phyloP scores from a whole-genome alignment of 1,140 invertebrate species.

The Orussus abietinus region DNA sequence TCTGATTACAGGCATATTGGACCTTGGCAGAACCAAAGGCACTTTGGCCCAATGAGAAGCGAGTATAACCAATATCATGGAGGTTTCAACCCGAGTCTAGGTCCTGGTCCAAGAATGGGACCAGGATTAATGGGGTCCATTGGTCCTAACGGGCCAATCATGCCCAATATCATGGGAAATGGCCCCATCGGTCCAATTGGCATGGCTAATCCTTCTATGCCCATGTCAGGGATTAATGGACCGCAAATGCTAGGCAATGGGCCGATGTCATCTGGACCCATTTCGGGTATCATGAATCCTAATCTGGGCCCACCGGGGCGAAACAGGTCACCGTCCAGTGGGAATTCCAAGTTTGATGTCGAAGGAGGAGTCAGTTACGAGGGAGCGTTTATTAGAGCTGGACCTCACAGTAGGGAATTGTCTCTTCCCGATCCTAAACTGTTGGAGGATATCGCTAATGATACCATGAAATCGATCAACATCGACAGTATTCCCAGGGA shows the following conservation, averaged over 20 bases:
- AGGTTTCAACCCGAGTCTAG: constrained; percentile 41
- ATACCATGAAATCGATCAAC: constrained; percentile 73
- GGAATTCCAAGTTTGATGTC: constrained; percentile 22
- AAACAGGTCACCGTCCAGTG: constrained; percentile 22
- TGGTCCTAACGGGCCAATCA: constrained; percentile 40
- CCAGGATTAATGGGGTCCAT: constrained; percentile 42
- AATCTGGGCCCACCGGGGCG: constrained; percentile 19
- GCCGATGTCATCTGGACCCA: constrained; percentile 20
- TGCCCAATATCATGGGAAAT: constrained; percentile 34
- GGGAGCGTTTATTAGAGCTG: constrained; percentile 10
- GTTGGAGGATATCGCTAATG: constrained; percentile 61
- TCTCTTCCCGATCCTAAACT: constrained; percentile 58
- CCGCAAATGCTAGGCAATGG: constrained; percentile 35
- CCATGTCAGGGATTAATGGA: constrained; percentile 25
- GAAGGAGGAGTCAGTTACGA: constrained; percentile 26
- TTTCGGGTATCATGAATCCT: constrained; percentile 15
- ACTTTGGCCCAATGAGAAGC: constrained; percentile 41
- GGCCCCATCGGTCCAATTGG: constrained; percentile 34
- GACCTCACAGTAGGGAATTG: constrained; percentile 40
- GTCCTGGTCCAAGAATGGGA: constrained; percentile 35
- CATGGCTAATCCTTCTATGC: constrained; percentile 25
- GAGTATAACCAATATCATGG: constrained; percentile 44
- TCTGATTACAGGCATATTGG: constrained; percentile 39
- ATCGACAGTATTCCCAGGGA: constrained; percentile 80
- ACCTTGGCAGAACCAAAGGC: constrained; percentile 47